A percentile compares a stretch with the other conserved stretches of the same genome.
These are phyloP conservation scores for Osedax fenrisi DNA, from an alignment of 2,888 invertebrate genomes.

Conservation along the genomic window DNA sequence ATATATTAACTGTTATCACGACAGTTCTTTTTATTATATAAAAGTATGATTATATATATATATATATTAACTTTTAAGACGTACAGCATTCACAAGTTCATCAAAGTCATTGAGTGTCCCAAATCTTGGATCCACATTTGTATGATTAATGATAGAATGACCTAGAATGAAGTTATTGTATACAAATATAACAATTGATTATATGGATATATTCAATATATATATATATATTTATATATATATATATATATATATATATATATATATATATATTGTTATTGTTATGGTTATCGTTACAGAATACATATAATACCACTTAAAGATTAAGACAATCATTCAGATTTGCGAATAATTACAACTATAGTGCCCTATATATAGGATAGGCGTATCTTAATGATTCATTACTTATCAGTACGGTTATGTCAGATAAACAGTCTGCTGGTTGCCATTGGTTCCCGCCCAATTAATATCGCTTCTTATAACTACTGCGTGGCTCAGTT, in stretches of 20 bases:
- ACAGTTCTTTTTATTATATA: background rate
- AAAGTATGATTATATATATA: background rate
- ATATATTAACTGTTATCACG: no score
- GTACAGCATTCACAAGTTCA: constrained; percentile 32
- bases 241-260: background rate
- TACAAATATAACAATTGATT: background rate
- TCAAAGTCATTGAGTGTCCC: constrained; percentile 64
- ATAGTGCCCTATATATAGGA: no score
- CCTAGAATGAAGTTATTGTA: constrained; percentile 53
- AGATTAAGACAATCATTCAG: no score
- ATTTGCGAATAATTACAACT: no score
- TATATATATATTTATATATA: background rate
- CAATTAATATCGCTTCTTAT: no score
- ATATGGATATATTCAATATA: background rate
- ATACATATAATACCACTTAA: no score
- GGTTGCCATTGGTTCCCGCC: no score
- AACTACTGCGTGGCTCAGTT: no score
- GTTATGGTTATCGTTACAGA: no score
- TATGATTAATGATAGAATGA: constrained; percentile 69
- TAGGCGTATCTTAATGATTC: no score
- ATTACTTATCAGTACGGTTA: no score
- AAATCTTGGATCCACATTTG: constrained; percentile 61
- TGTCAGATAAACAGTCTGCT: no score
- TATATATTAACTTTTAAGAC: background rate
- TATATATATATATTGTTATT: background rate